Conservation (phyloP, 2,797 vertebrate species). For the Microctenopoma stevenorrisi region DNA sequence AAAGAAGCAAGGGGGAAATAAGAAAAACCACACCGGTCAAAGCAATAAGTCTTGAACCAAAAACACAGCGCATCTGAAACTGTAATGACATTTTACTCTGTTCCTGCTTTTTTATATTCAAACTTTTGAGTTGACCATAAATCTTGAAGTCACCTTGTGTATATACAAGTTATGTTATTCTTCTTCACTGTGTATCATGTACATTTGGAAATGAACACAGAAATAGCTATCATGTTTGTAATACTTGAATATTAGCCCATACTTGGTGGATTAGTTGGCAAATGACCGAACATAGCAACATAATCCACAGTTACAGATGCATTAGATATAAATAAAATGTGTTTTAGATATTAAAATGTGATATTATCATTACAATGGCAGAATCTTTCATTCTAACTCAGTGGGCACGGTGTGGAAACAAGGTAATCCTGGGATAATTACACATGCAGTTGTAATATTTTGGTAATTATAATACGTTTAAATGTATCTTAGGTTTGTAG, state of each 20-base stretch:
- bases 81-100: background rate
- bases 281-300: background rate
- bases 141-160: background rate
- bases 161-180: background rate
- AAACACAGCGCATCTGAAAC: background rate
- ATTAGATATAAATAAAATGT: background rate
- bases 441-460: too few relatives aligned
- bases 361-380: background rate
- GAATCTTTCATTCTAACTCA: background rate
- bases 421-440: background rate
- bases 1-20: slow-evolving; percentile 37
- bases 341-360: background rate
- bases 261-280: background rate
- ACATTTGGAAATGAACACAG: background rate
- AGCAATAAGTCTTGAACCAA: background rate
- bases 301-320: background rate
- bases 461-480: too few relatives aligned
- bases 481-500: too few relatives aligned
- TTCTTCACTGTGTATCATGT: background rate
- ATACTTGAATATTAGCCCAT: too few relatives aligned
- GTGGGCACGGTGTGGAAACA: background rate
- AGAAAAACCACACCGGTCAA: slow-evolving; percentile 25
- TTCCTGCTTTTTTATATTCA: background rate
- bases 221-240: background rate
- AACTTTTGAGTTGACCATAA: too few relatives aligned